Evolutionary conservation across 2,797 vertebrate species (phyloP).

Genomic region (Argya squamiceps): DNA sequence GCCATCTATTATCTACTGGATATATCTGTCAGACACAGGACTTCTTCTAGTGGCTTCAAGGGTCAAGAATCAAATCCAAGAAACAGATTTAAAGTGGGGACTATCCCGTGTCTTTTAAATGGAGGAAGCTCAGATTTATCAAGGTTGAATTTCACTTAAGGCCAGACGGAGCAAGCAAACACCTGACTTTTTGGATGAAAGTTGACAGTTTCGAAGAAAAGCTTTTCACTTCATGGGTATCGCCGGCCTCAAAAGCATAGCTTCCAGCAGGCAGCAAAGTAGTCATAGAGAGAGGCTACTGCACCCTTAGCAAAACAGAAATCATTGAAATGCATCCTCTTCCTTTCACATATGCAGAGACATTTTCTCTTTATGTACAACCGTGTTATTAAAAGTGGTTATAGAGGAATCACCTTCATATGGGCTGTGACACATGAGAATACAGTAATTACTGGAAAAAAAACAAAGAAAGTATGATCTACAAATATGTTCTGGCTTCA

Average conservation of each 20-base stretch:
- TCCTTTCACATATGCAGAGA: neutral
- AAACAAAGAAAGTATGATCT: neutral
- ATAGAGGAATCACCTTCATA: neutral
- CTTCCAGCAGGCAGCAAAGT: neutral
- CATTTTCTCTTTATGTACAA: neutral
- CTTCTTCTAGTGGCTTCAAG: neutral
- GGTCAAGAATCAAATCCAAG: neutral
- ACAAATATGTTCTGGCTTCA: neutral
- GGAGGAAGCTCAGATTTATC: neutral
- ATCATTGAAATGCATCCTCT: neutral
- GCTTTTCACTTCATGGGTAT: neutral
- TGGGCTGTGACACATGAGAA: neutral
- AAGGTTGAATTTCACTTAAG: neutral
- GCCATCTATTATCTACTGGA: neutral
- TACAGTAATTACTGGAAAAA: neutral
- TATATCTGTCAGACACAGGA: neutral
- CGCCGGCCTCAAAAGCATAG: neutral
- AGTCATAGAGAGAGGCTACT: neutral
- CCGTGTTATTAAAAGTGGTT: neutral
- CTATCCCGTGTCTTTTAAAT: neutral
- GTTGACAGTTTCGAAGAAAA: neutral
- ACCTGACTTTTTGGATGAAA: neutral
- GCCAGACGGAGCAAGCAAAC: neutral
- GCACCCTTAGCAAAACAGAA: neutral
- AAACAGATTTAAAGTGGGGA: neutral